These are phyloP conservation scores for Malacosoma neustria DNA, from an alignment of 2,888 invertebrate species.

Conservation along the genomic window DNA sequence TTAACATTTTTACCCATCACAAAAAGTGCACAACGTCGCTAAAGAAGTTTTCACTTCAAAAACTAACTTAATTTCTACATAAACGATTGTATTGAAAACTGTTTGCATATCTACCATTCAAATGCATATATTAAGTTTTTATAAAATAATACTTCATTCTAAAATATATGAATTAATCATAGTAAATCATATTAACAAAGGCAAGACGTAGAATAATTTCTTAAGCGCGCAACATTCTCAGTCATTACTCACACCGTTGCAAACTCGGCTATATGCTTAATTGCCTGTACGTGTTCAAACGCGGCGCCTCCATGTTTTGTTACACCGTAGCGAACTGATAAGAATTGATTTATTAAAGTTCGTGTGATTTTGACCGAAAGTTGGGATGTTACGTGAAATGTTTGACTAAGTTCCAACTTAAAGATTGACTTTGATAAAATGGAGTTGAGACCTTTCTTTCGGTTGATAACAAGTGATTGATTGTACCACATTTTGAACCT, in stretches of 20 bases:
- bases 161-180: neutral
- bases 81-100: too few relatives aligned
- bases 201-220: neutral
- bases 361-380: neutral
- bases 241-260: conserved; percentile 3
- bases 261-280: conserved; percentile 2
- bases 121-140: too few relatives aligned
- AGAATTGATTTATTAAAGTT: neutral
- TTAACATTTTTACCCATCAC: too few relatives aligned
- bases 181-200: neutral
- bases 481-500: neutral
- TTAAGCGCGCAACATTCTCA: neutral
- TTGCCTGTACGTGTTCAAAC: conserved; percentile 2
- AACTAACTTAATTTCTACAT: too few relatives aligned
- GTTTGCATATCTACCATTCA: too few relatives aligned
- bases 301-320: neutral
- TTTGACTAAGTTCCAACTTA: neutral
- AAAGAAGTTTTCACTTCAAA: too few relatives aligned
- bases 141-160: too few relatives aligned
- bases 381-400: conserved; percentile 8
- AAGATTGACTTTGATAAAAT: neutral
- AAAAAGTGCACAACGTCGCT: too few relatives aligned
- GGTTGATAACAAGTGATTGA: neutral
- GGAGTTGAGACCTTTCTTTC: neutral
- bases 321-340: conserved; percentile 1